Conservation (phyloP, 2,888 invertebrate genomes). For the Orthosia gothica region DNA sequence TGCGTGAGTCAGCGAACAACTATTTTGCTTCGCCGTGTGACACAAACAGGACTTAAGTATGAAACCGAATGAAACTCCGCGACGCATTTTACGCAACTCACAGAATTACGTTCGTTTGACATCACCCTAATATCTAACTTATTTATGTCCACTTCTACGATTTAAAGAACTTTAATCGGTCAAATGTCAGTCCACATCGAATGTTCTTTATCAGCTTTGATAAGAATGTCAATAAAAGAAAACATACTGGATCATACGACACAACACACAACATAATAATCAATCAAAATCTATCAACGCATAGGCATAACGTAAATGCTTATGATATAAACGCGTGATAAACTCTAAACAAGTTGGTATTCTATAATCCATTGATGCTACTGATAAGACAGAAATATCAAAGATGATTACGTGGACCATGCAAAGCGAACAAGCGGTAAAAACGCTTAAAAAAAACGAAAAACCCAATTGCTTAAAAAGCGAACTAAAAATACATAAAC, state of each 20-base stretch:
- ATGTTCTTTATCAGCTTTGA: constrained; percentile 32
- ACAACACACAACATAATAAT: constrained; percentile 36
- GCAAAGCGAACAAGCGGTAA: background rate
- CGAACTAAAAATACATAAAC: too few species aligned
- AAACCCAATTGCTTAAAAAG: too few species aligned
- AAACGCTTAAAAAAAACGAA: background rate
- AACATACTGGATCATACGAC: background rate
- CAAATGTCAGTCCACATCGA: constrained; percentile 12
- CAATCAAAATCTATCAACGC: constrained; percentile 47
- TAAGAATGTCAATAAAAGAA: constrained; percentile 20
- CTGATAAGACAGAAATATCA: constrained; percentile 32
- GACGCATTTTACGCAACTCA: too few species aligned
- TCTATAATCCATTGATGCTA: constrained; percentile 5
- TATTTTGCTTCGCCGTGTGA: too few species aligned
- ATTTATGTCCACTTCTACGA: background rate
- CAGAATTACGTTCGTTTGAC: too few species aligned
- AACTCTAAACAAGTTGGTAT: constrained; percentile 10
- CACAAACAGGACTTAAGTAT: too few species aligned
- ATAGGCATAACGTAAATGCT: constrained; percentile 30
- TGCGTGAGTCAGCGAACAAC: too few species aligned
- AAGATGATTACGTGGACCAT: background rate
- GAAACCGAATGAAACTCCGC: too few species aligned
- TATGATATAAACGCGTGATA: constrained; percentile 34
- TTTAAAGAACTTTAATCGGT: constrained; percentile 17
- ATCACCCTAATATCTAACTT: background rate